phyloP scores from a whole-genome alignment of 2,888 invertebrate species.

The Cloeon dipterum region DNA sequence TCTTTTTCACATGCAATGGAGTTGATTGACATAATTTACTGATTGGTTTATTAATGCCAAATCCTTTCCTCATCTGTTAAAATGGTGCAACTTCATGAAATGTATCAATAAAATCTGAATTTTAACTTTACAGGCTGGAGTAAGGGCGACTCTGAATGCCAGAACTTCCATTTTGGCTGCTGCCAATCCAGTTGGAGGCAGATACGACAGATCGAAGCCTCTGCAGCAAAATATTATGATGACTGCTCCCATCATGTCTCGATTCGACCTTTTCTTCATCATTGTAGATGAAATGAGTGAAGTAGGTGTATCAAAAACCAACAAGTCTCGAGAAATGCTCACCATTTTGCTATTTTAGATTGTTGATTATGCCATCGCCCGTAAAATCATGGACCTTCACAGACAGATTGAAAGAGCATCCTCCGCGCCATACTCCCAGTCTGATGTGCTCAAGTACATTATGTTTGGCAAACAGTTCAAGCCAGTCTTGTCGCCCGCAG shows the following conservation, averaged over 20 bases:
- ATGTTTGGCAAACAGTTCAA: conserved; percentile 91
- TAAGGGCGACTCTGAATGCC: conserved; percentile 92
- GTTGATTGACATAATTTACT: too few species aligned
- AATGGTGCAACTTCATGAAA: too few species aligned
- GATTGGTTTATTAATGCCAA: too few species aligned
- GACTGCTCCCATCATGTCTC: conserved; percentile 94
- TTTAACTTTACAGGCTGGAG: conserved; percentile 60
- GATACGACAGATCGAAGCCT: conserved; percentile 85
- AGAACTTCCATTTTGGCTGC: conserved; percentile 94
- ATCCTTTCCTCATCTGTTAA: too few species aligned
- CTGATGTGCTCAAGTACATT: conserved; percentile 87
- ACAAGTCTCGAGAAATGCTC: conserved; percentile 1
- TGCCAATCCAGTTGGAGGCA: conserved; percentile 92
- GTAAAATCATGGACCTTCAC: conserved; percentile 87
- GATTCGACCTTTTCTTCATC: conserved; percentile 97
- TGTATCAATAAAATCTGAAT: too few species aligned
- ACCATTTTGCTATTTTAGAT: conserved; percentile 25
- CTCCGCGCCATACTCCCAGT: conserved; percentile 60
- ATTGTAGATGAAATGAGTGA: conserved; percentile 92
- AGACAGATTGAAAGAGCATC: conserved; percentile 58
- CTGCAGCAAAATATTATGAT: conserved; percentile 84
- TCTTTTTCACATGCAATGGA: too few species aligned
- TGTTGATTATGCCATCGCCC: conserved; percentile 89
- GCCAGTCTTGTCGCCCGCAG: conserved; percentile 58
- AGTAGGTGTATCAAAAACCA: conserved; percentile 18